Percentiles rank a stretch among this genome's conserved stretches.
Conservation (phyloP, 2,797 vertebrate species). For the Apogon hyalosoma region DNA sequence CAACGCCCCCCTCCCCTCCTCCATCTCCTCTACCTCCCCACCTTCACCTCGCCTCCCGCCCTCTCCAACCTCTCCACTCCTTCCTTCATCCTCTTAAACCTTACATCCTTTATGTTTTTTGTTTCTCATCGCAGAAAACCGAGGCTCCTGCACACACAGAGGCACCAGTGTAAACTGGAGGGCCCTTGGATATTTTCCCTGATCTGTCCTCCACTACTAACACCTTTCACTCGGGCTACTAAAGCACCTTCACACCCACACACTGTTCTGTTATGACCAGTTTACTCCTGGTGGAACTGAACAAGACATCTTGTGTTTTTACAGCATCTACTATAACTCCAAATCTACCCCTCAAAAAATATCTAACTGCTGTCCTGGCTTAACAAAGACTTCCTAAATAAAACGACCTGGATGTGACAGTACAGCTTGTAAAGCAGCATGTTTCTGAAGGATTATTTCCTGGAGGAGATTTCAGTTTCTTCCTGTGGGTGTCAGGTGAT, state of each 20-base stretch:
- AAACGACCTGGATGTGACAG: conserved; percentile 67
- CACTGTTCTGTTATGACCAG: not conserved
- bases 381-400: conserved; percentile 57
- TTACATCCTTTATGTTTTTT: conserved; percentile 35
- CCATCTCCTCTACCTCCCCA: not conserved
- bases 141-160: conserved; percentile 49
- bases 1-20: not conserved
- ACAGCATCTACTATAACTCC: not conserved
- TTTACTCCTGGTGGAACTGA: not conserved
- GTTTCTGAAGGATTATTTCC: conserved; percentile 68
- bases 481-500: conserved; percentile 72
- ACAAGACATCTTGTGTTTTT: not conserved
- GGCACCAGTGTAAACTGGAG: conserved; percentile 55
- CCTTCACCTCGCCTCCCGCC: conserved; percentile 11
- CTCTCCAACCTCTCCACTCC: conserved; percentile 32
- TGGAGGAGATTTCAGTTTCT: conserved; percentile 60
- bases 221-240: conserved; percentile 40
- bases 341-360: conserved; percentile 29
- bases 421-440: conserved; percentile 64
- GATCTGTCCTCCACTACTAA: conserved; percentile 39
- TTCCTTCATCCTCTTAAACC: conserved; percentile 22
- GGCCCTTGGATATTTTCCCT: conserved; percentile 55
- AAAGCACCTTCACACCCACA: conserved; percentile 24
- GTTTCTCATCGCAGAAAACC: conserved; percentile 36
- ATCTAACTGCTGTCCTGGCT: conserved; percentile 35